A percentile compares a stretch with the other conserved stretches of the same genome.
Conservation (phyloP, 1,140 invertebrate genomes). For the Formica exsecta region DNA sequence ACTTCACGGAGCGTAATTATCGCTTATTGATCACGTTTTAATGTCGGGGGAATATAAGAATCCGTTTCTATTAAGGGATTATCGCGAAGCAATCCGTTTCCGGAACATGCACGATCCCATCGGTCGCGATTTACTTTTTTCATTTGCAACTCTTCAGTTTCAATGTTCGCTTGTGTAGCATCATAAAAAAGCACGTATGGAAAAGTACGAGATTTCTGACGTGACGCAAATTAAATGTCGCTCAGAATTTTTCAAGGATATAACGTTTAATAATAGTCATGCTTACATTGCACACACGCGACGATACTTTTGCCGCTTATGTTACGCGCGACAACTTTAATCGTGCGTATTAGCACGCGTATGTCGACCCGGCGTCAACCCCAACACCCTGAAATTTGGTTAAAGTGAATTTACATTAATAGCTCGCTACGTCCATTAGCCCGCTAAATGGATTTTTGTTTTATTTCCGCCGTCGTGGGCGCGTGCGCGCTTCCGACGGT, state of each 20-base stretch:
- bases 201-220: background rate
- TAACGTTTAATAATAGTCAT: background rate
- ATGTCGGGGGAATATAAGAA: background rate
- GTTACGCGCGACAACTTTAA: constrained; percentile 60
- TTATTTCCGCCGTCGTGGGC: constrained; percentile 65
- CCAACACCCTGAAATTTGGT: constrained; percentile 68
- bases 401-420: constrained; percentile 80
- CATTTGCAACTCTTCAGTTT: background rate
- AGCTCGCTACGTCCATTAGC: constrained; percentile 77
- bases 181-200: background rate
- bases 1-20: constrained; percentile 33
- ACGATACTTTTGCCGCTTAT: constrained; percentile 36
- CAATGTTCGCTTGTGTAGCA: background rate
- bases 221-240: constrained; percentile 36
- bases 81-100: background rate
- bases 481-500: constrained; percentile 38
- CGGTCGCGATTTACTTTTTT: constrained; percentile 25
- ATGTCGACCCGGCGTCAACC: constrained; percentile 2
- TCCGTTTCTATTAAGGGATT: constrained; percentile 9
- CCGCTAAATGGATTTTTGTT: constrained; percentile 78
- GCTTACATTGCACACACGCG: background rate
- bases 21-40: constrained; percentile 17
- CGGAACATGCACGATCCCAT: background rate
- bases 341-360: constrained; percentile 34
- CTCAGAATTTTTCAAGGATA: constrained; percentile 3